A percentile compares a stretch with the other conserved stretches of the same genome.
These are phyloP conservation scores for Cherax destructor DNA, from an alignment of 1,140 invertebrate genomes.

Conservation along the genomic window DNA sequence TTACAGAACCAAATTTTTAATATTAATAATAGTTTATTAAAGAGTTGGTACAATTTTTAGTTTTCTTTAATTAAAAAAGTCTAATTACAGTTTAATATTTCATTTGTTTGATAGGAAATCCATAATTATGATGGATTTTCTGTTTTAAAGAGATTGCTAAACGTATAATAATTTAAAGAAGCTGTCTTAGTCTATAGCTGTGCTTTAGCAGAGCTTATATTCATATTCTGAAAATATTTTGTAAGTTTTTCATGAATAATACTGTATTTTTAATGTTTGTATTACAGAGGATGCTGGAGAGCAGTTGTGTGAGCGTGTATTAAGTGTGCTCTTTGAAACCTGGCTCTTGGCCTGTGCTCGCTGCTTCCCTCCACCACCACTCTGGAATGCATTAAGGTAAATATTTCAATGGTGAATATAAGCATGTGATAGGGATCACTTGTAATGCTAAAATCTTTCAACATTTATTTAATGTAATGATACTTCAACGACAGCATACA, in stretches of 20 bases:
- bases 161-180: neutral
- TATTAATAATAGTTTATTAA: no score
- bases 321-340: constrained; percentile 95
- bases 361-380: constrained; percentile 92
- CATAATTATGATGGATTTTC: neutral
- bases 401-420: neutral
- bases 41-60: no score
- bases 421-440: no score
- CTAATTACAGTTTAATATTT: no score
- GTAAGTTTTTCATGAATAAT: neutral
- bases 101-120: no score
- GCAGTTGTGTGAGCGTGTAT: constrained; percentile 93
- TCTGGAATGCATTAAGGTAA: constrained; percentile 92
- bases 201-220: neutral
- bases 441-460: no score
- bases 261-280: neutral
- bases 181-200: neutral
- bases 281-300: constrained; percentile 91
- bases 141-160: neutral
- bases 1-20: no score
- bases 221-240: neutral
- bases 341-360: constrained; percentile 94
- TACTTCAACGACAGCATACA: no score
- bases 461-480: no score
- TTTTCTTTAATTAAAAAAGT: no score